A percentile compares a stretch with the other conserved stretches of the same genome.
Conservation (phyloP, 1,140 invertebrate genomes). For the Danaus melanippus region DNA sequence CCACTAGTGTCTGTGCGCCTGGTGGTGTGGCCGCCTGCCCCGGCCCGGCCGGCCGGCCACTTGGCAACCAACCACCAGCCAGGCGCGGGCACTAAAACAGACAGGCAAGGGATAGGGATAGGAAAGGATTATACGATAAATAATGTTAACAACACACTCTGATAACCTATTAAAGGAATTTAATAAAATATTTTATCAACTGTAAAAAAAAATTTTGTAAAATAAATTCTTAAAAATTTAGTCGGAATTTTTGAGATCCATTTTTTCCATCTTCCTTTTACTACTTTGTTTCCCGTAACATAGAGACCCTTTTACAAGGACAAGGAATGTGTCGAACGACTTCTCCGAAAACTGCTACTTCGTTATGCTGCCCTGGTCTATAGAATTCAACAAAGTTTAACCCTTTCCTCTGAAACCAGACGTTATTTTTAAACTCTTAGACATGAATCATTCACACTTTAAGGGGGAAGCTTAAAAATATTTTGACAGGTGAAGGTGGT, state of each 20-base stretch:
- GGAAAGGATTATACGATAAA: too few species aligned
- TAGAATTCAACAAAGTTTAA: constrained; percentile 28
- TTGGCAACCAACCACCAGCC: constrained; percentile 46
- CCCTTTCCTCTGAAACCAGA: constrained; percentile 15
- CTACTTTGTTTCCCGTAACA: too few species aligned
- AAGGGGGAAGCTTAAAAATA: too few species aligned
- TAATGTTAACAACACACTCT: too few species aligned
- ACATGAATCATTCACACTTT: constrained; percentile 1
- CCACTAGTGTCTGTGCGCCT: constrained; percentile 43
- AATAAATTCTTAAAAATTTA: too few species aligned
- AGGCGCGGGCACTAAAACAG: constrained; percentile 12
- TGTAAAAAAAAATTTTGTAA: too few species aligned
- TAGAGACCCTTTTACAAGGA: too few species aligned
- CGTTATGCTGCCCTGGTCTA: constrained; percentile 16
- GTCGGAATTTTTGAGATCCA: too few species aligned
- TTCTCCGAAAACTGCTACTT: constrained; percentile 1
- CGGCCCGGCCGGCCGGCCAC: constrained; percentile 46
- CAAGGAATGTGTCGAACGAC: too few species aligned
- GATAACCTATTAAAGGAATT: not conserved
- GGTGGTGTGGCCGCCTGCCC: constrained; percentile 44
- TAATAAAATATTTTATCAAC: not conserved
- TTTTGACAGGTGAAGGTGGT: too few species aligned
- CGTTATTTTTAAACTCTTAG: constrained; percentile 3
- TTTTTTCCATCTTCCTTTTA: too few species aligned
- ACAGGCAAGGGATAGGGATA: not conserved